A percentile compares a stretch with the other conserved stretches of the same genome.
These are phyloP conservation scores for Lepisosteus osseus DNA, from an alignment of 2,113 vertebrate species.

Conservation along the genomic window DNA sequence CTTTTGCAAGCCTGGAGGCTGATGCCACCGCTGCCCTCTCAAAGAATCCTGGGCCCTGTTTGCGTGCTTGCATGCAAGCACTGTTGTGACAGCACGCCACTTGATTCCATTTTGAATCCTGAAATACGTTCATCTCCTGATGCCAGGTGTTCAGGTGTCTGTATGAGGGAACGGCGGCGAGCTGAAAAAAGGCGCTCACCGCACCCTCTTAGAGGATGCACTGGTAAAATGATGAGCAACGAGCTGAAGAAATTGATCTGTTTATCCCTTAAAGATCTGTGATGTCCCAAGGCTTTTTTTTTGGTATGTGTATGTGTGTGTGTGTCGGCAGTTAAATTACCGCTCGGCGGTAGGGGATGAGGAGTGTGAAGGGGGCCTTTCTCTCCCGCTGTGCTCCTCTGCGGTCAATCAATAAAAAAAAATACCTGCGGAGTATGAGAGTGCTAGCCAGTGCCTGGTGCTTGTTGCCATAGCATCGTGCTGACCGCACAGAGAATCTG, in stretches of 20 bases:
- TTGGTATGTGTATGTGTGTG: slow-evolving; percentile 8
- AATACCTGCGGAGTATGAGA: slow-evolving; percentile 46
- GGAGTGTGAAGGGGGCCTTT: not conserved
- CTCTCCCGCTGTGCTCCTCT: not conserved
- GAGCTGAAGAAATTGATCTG: too few relatives aligned
- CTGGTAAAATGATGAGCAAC: too few relatives aligned
- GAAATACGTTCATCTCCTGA: too few relatives aligned
- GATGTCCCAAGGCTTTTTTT: not conserved
- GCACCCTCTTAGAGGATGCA: too few relatives aligned
- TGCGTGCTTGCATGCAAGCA: too few relatives aligned
- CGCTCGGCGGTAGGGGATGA: not conserved
- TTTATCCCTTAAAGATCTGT: too few relatives aligned
- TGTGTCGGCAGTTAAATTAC: not conserved
- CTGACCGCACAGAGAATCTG: slow-evolving; percentile 54
- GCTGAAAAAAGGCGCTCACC: not conserved
- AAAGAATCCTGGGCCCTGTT: too few relatives aligned
- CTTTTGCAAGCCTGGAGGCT: too few relatives aligned
- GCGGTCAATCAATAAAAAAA: slow-evolving; percentile 2
- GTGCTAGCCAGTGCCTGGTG: slow-evolving; percentile 32
- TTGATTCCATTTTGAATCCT: too few relatives aligned
- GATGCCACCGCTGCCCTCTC: too few relatives aligned
- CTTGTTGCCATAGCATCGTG: slow-evolving; percentile 51
- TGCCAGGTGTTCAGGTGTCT: too few relatives aligned
- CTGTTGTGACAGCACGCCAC: too few relatives aligned
- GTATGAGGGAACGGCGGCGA: slow-evolving; percentile 4